phyloP scores from a whole-genome alignment of 2,888 invertebrate species.

The Meganola albula region DNA sequence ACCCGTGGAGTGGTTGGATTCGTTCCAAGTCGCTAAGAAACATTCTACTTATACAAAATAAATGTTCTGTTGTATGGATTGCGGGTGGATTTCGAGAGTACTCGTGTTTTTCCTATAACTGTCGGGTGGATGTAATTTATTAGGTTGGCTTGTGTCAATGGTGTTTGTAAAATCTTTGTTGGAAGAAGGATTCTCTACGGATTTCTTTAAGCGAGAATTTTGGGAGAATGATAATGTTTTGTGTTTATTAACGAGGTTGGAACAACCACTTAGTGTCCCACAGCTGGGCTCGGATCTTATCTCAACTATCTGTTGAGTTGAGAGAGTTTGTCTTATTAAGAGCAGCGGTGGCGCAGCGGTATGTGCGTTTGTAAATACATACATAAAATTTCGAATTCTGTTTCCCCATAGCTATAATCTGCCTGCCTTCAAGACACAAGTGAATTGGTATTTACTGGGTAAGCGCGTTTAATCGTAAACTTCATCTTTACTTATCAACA shows the following conservation, averaged over 20 bases:
- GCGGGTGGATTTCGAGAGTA: conserved; percentile 8
- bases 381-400: too few species aligned
- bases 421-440: too few species aligned
- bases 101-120: conserved; percentile 8
- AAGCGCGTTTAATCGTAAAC: too few species aligned
- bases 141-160: background rate
- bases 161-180: background rate
- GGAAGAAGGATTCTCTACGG: background rate
- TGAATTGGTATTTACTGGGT: too few species aligned
- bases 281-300: too few species aligned
- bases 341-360: too few species aligned
- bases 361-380: too few species aligned
- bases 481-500: too few species aligned
- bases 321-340: too few species aligned
- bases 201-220: background rate
- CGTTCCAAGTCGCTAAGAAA: conserved; percentile 19
- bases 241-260: conserved; percentile 1
- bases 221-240: background rate
- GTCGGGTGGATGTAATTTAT: background rate
- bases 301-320: too few species aligned
- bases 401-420: too few species aligned
- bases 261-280: too few species aligned
- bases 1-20: conserved; percentile 24
- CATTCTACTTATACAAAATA: conserved; percentile 21
- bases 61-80: conserved; percentile 18